These are phyloP conservation scores for Muntiacus muntjak DNA, from an alignment of 2,113 vertebrate genomes.

Conservation along the genomic window DNA sequence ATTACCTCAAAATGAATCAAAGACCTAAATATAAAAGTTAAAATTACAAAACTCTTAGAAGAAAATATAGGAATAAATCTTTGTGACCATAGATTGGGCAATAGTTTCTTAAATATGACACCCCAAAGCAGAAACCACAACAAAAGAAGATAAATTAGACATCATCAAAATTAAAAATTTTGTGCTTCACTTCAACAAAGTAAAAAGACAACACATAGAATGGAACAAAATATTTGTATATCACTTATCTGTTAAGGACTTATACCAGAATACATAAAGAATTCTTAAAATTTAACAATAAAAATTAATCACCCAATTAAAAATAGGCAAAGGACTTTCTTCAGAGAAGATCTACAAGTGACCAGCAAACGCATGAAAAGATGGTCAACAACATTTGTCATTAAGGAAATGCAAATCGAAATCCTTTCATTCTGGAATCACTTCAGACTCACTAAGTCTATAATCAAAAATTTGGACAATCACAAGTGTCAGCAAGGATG, in stretches of 20 bases:
- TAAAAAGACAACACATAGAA: background rate
- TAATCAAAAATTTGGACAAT: background rate
- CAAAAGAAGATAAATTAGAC: background rate
- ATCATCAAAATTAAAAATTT: background rate
- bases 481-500: background rate
- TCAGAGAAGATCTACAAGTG: background rate
- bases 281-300: background rate
- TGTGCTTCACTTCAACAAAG: background rate
- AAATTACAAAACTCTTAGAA: background rate
- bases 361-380: background rate
- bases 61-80: slow-evolving; percentile 1
- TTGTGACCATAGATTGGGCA: background rate
- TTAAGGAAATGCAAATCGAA: background rate
- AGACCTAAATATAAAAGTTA: background rate
- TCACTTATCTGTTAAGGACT: background rate
- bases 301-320: background rate
- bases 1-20: background rate
- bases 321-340: background rate
- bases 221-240: background rate
- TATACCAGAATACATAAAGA: background rate
- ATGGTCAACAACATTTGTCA: background rate
- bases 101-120: background rate
- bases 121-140: background rate
- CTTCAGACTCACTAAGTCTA: background rate
- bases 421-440: background rate